These are phyloP conservation scores for Tiliacea aurago DNA, from an alignment of 2,888 invertebrate genomes.

Conservation along the genomic window DNA sequence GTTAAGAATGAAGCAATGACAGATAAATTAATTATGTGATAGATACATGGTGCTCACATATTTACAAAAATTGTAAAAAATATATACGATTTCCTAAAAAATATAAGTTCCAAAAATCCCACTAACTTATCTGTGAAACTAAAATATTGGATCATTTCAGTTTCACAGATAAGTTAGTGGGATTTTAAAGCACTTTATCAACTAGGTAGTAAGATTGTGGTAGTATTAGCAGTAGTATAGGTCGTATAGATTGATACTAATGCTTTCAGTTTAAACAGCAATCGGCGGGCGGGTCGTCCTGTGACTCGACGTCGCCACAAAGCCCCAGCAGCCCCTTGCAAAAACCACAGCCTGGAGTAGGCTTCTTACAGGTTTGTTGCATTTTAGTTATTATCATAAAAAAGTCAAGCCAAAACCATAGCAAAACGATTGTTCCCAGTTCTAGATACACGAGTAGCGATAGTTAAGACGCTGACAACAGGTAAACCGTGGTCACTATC, in stretches of 20 bases:
- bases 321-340: conserved; percentile 91
- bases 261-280: conserved; percentile 85
- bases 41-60: no score
- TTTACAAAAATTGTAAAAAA: no score
- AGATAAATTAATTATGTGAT: no score
- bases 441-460: background rate
- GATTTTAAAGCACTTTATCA: background rate
- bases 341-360: conserved; percentile 86
- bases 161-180: background rate
- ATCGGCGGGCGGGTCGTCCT: conserved; percentile 88
- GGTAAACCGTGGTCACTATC: no score
- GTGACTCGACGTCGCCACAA: conserved; percentile 91
- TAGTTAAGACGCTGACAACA: no score
- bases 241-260: conserved; percentile 52
- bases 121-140: no score
- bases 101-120: no score
- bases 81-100: no score
- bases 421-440: background rate
- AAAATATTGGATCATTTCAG: no score
- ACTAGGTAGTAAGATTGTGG: conserved; percentile 5
- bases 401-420: no score
- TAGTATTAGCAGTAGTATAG: conserved; percentile 54
- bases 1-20: no score
- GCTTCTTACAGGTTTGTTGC: conserved; percentile 79
- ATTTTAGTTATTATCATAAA: no score